Base-by-base conservation (phyloP, 2,888 invertebrate species). In the Poecilus cupreus region DNA sequence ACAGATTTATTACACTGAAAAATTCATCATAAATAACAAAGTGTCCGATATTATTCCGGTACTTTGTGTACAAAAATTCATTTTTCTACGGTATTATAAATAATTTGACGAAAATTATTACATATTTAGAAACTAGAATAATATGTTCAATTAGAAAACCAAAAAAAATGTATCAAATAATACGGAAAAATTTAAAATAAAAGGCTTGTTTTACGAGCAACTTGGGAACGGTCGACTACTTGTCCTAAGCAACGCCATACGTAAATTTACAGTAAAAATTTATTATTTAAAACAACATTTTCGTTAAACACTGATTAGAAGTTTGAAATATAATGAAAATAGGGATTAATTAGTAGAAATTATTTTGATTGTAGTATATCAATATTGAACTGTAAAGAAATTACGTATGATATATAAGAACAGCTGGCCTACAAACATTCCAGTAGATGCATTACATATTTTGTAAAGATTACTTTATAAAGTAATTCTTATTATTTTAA, bases 161-260 rank as follows among this genome's bases (percentile, higher is more conserved):
- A 49, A 32, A 49, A 79, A 79, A 51, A 70, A 32, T 51, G 8
- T 13, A 43, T 1, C 39, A 51, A 32, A 13, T 16, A 18, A 49
- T 37, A 49, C 22, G 18, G 18, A 79, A 49, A 70, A 39, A 32
- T 68, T 51, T 70, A 20, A 68, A 79, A 79, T 79, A 79, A 79
- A 37, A 16, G 70, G 5, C 13, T 51, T 51, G 43, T 49, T 70
- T 70, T 51, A n/a, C 5, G 57, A 13, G 24, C 26, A n/a, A 24
- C n/a, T 22, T 60, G 13, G 60, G 60, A 60, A 60, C 22, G 13
- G n/a, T 26, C 11, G 13, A 3, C 1, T 26, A n/a, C 3, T 11
- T n/a, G 13, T 13, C 24, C 26, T 4, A 10, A 26, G 26, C 22
- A 24, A 22, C 13, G 2, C 11, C 5, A n/a, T 8, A n/a, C 5